Conservation (phyloP, 1,140 invertebrate genomes). For the Brachionus manjavacas region DNA sequence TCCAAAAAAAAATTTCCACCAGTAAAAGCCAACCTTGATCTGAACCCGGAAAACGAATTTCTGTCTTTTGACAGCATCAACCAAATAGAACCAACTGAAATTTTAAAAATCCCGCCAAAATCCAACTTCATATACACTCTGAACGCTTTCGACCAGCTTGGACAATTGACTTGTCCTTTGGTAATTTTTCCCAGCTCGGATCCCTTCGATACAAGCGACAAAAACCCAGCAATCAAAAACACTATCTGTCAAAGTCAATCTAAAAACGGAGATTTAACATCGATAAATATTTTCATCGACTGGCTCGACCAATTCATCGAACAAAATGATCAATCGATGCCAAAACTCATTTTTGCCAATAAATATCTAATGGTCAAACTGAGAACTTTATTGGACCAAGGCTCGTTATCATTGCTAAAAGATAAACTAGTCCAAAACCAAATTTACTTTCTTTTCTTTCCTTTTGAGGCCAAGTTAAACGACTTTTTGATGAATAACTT, state of each 20-base stretch:
- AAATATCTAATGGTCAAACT: slow-evolving; percentile 8
- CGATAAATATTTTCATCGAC: neutral
- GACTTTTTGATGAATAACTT: neutral
- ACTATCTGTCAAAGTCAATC: neutral
- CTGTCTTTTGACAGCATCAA: neutral
- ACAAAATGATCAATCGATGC: neutral
- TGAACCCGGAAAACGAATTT: neutral
- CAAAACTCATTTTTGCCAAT: neutral
- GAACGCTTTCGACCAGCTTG: neutral
- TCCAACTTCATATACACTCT: neutral
- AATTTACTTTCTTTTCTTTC: slow-evolving; percentile 5
- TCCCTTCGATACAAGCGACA: neutral
- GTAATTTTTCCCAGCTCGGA: neutral
- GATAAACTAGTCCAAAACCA: neutral
- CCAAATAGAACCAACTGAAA: neutral
- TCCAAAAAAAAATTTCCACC: neutral
- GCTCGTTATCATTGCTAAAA: neutral
- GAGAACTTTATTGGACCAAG: neutral
- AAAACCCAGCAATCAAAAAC: neutral
- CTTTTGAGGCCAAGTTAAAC: neutral
- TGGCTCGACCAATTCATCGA: neutral
- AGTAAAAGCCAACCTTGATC: neutral
- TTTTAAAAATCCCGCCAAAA: neutral
- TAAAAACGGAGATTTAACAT: neutral
- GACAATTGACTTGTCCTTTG: neutral